Conservation (phyloP, 2,797 vertebrate genomes). For the Parambassis ranga region DNA sequence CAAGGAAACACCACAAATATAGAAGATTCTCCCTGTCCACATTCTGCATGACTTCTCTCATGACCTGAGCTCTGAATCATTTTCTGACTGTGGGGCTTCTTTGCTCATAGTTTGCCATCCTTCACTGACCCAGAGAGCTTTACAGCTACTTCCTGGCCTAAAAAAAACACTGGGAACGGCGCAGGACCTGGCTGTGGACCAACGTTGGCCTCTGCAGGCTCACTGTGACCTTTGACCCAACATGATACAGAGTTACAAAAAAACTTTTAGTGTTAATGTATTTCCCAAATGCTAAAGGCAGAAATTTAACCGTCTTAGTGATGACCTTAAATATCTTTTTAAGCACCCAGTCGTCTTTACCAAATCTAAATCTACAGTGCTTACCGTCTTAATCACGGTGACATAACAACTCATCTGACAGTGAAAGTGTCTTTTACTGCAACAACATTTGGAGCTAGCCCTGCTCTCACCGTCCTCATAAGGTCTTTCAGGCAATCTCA, state of each 20-base stretch:
- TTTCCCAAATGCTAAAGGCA: not conserved
- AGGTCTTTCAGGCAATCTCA: constrained; percentile 13
- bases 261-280: not conserved
- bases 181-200: constrained; percentile 36
- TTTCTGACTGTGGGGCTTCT: constrained; percentile 19
- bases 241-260: constrained; percentile 18
- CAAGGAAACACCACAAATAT: constrained; percentile 4
- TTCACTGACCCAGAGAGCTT: constrained; percentile 47
- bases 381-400: not conserved
- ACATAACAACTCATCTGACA: constrained; percentile 13
- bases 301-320: not conserved
- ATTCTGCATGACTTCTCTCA: constrained; percentile 64
- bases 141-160: constrained; percentile 46
- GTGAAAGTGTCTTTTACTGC: not conserved
- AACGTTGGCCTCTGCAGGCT: constrained; percentile 20
- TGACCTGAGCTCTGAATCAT: constrained; percentile 45
- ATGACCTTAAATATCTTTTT: constrained; percentile 5
- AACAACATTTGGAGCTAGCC: constrained; percentile 37
- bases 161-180: constrained; percentile 51
- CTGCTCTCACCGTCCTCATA: constrained; percentile 31
- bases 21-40: constrained; percentile 11
- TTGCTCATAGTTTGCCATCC: constrained; percentile 31
- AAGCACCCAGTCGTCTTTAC: not conserved
- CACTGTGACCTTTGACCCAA: constrained; percentile 30
- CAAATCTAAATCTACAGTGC: constrained; percentile 1